These are phyloP conservation scores for Bombus pascuorum DNA, from an alignment of 1,140 invertebrate genomes.

Conservation along the genomic window DNA sequence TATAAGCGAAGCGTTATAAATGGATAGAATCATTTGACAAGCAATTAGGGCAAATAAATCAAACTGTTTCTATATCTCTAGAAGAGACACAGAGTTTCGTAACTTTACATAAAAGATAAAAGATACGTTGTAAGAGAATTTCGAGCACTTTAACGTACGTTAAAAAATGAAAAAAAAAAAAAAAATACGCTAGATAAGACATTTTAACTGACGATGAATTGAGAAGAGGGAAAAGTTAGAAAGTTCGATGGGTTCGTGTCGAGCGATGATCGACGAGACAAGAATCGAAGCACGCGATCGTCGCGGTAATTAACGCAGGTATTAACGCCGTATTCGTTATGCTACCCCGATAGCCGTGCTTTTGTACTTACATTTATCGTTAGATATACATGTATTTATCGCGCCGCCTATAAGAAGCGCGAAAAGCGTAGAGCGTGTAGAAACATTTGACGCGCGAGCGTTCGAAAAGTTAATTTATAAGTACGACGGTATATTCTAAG, in stretches of 20 bases:
- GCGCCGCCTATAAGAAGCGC: slow-evolving; percentile 39
- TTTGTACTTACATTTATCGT: slow-evolving; percentile 75
- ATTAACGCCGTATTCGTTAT: slow-evolving; percentile 23
- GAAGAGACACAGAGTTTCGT: not conserved
- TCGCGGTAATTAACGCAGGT: slow-evolving; percentile 39
- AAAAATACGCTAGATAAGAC: not conserved
- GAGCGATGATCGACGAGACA: not conserved
- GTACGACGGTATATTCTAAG: slow-evolving; percentile 51
- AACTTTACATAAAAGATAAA: no score
- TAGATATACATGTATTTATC: slow-evolving; percentile 70
- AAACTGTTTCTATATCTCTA: not conserved
- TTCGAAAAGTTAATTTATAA: slow-evolving; percentile 60
- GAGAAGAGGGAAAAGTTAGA: not conserved
- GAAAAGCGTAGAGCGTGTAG: slow-evolving; percentile 44
- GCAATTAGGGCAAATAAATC: no score
- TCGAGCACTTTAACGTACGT: not conserved
- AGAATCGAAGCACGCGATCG: slow-evolving; percentile 28
- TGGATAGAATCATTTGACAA: not conserved
- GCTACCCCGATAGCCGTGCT: slow-evolving; percentile 59
- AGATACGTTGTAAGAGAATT: no score
- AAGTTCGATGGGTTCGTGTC: not conserved
- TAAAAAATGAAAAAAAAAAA: not conserved
- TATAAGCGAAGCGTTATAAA: not conserved
- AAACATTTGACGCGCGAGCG: slow-evolving; percentile 1
- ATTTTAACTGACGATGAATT: not conserved